Conservation (phyloP, 2,113 vertebrate species). For the Psettodes erumei region DNA sequence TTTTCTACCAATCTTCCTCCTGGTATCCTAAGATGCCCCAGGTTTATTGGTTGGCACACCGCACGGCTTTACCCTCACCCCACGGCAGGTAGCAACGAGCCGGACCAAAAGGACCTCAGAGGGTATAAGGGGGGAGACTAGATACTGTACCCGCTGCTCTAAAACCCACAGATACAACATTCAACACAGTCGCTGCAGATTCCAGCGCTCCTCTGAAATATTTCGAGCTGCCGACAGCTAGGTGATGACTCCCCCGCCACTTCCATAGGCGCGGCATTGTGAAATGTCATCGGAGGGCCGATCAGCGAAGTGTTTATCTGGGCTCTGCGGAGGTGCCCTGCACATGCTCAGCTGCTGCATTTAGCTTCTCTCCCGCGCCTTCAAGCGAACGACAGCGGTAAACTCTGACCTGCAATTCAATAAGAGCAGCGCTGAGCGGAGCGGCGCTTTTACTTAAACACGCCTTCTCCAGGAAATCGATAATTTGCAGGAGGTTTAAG, state of each 20-base stretch:
- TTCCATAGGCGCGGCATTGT: conserved; percentile 58
- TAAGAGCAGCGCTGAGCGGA: conserved; percentile 57
- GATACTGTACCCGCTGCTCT: neutral
- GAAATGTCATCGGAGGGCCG: conserved; percentile 61
- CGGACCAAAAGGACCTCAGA: conserved; percentile 20
- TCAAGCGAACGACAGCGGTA: conserved; percentile 64
- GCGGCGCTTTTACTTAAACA: conserved; percentile 67
- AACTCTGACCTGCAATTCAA: conserved; percentile 72
- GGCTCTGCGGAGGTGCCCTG: conserved; percentile 56
- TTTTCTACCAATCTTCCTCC: conserved; percentile 81
- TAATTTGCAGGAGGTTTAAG: conserved; percentile 76
- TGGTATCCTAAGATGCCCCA: conserved; percentile 81
- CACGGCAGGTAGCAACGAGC: conserved; percentile 14
- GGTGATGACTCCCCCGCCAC: conserved; percentile 61
- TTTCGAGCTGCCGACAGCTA: conserved; percentile 65
- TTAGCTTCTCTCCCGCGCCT: conserved; percentile 69
- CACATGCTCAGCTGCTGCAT: conserved; percentile 64
- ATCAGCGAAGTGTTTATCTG: conserved; percentile 59
- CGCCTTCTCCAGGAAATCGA: conserved; percentile 76
- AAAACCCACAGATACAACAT: conserved; percentile 55
- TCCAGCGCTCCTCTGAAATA: conserved; percentile 56
- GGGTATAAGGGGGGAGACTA: neutral
- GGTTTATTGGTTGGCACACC: conserved; percentile 68
- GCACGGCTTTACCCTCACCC: conserved; percentile 34
- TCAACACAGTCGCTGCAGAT: conserved; percentile 59